A percentile compares a stretch with the other conserved stretches of the same genome.
Conservation (phyloP, 1,140 invertebrate genomes). For the Berghia stephanieae region DNA sequence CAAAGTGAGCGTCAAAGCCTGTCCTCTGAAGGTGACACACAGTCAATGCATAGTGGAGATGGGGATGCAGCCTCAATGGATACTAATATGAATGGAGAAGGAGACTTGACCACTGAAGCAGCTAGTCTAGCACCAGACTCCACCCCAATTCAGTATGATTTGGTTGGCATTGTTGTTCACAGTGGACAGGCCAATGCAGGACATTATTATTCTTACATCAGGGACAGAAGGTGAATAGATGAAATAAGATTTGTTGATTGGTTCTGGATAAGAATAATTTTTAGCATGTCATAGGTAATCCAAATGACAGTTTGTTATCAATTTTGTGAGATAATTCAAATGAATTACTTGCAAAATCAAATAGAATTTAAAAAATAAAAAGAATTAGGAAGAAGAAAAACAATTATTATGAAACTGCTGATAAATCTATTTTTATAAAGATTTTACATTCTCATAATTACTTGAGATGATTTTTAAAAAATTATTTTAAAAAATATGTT, state of each 20-base stretch:
- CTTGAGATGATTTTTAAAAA: too few species aligned
- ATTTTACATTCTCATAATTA: too few species aligned
- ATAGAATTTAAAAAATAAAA: neutral
- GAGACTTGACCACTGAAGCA: constrained; percentile 33
- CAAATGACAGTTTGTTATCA: neutral
- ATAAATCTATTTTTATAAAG: too few species aligned
- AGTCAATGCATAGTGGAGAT: constrained; percentile 32
- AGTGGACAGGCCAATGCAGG: constrained; percentile 96
- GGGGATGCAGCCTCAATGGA: constrained; percentile 31
- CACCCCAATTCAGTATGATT: constrained; percentile 83
- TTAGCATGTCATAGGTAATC: neutral
- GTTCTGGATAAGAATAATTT: too few species aligned
- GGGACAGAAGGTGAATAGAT: constrained; percentile 54
- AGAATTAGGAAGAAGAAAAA: too few species aligned
- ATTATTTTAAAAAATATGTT: neutral
- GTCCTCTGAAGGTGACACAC: constrained; percentile 9
- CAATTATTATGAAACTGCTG: too few species aligned
- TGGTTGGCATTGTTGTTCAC: constrained; percentile 96
- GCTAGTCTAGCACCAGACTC: constrained; percentile 37
- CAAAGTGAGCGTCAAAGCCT: constrained; percentile 33
- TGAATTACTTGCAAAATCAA: too few species aligned
- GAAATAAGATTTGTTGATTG: neutral
- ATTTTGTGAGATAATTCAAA: too few species aligned
- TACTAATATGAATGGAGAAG: constrained; percentile 19
- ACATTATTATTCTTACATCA: constrained; percentile 97